These are phyloP conservation scores for Silurus asotus DNA, from an alignment of 2,113 vertebrate genomes.

Conservation along the genomic window DNA sequence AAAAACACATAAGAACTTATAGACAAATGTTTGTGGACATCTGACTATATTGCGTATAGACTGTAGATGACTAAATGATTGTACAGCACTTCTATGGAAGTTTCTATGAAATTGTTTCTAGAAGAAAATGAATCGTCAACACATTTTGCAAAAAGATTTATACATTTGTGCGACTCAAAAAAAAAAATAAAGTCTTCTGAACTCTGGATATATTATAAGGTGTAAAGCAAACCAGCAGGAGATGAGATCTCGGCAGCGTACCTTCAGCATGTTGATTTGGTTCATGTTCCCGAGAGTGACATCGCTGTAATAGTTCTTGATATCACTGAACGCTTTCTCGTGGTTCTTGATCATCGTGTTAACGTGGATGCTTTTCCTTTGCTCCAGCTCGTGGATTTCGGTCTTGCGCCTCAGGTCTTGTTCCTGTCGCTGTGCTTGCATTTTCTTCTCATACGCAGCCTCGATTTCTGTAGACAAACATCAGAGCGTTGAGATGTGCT, in stretches of 20 bases:
- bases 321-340: conserved; percentile 73
- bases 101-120: background rate
- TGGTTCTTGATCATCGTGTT: conserved; percentile 75
- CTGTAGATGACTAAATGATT: background rate
- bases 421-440: conserved; percentile 74
- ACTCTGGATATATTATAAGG: background rate
- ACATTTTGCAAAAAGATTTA: background rate
- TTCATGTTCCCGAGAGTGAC: conserved; percentile 76
- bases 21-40: too few species aligned
- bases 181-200: background rate
- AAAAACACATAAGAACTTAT: too few species aligned
- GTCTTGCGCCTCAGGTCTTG: conserved; percentile 80
- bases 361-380: conserved; percentile 83
- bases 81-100: background rate
- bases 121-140: background rate
- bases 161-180: background rate
- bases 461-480: conserved; percentile 74
- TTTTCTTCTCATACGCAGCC: conserved; percentile 76
- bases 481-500: background rate
- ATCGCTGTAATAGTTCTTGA: conserved; percentile 80
- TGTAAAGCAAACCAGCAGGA: background rate
- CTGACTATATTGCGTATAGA: too few species aligned
- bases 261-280: conserved; percentile 79
- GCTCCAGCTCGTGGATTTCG: conserved; percentile 75
- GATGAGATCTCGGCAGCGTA: conserved; percentile 47